Base-by-base conservation (phyloP, 2,797 vertebrate species). In the Meriones psammophilus region DNA sequence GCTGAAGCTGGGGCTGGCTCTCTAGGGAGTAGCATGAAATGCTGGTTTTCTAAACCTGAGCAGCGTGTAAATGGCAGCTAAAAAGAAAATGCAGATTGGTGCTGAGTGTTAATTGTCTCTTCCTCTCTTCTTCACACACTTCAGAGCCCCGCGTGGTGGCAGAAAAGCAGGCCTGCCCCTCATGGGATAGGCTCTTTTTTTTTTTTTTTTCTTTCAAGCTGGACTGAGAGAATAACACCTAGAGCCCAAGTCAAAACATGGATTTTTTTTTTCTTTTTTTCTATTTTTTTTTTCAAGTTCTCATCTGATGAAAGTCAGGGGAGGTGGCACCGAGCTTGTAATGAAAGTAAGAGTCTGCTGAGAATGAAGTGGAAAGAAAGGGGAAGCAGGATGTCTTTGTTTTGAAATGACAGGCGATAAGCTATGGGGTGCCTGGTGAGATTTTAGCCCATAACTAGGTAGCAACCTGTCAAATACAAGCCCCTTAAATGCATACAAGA, bases 1-100 rank as follows among this genome's bases (percentile, higher is more conserved):
- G 97, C 98, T 93, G 90, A 97, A 98, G 97, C 95, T 97, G 97
- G 81, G 92, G 60, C 97, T 97, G 96, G 93, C 84, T 97, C 97
- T 98, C 97, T 97, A 42, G 96, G 95, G 97, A 98, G 95, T 66
- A 95, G 6, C 95, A 97, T 96, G 97, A 97, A 96, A 96, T 91
- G 93, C 87, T 92, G 97, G 95, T 77, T 97, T 98, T 98, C 96
- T 94, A 98, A 98, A 98, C 97, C 97, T 95, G 97, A 98, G 96
- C 96, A 95, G 97, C 84, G 94, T 98, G 98, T 88, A 97, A 98
- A 98, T 96, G 94, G 97, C 92, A 94, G 79, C 96, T 80, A 94
- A 97, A 97, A 96, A 95, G 92, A 97, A 97, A 96, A 97, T 80
- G 97, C 85, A 94, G 92, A 90, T 98, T 33, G 74, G 94, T 97